Conservation (phyloP, 1,140 invertebrate genomes). For the Drosophila arizonae region DNA sequence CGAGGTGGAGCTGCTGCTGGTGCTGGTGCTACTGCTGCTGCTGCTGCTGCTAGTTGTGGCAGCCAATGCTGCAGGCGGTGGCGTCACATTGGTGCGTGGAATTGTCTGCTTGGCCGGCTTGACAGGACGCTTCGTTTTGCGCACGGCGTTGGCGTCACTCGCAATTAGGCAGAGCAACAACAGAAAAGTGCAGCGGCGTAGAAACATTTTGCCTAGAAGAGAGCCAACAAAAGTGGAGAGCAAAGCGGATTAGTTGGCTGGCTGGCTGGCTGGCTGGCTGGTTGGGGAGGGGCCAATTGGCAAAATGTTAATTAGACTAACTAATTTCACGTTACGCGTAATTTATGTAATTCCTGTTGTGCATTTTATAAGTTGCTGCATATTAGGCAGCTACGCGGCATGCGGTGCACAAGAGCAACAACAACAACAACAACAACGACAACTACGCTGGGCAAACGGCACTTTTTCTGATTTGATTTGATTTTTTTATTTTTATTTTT, state of each 20-base stretch:
- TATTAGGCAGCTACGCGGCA: constrained; percentile 32
- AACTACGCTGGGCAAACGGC: constrained; percentile 55
- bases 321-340: constrained; percentile 75
- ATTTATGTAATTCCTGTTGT: constrained; percentile 77
- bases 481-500: not conserved
- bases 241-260: constrained; percentile 4
- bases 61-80: constrained; percentile 52
- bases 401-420: constrained; percentile 35
- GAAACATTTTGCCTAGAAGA: constrained; percentile 75
- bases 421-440: constrained; percentile 20
- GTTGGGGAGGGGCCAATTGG: constrained; percentile 9
- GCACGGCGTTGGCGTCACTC: constrained; percentile 75
- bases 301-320: constrained; percentile 71
- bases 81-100: constrained; percentile 79
- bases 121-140: constrained; percentile 82
- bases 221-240: constrained; percentile 15
- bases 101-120: constrained; percentile 80
- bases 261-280: not conserved
- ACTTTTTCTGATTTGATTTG: constrained; percentile 40
- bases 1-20: constrained; percentile 34
- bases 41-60: constrained; percentile 42
- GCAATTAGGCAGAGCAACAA: constrained; percentile 77
- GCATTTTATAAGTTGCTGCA: constrained; percentile 70
- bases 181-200: constrained; percentile 76
- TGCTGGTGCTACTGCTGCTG: constrained; percentile 15